Conservation (phyloP, 2,888 invertebrate species). For the Lysandra coridon region DNA sequence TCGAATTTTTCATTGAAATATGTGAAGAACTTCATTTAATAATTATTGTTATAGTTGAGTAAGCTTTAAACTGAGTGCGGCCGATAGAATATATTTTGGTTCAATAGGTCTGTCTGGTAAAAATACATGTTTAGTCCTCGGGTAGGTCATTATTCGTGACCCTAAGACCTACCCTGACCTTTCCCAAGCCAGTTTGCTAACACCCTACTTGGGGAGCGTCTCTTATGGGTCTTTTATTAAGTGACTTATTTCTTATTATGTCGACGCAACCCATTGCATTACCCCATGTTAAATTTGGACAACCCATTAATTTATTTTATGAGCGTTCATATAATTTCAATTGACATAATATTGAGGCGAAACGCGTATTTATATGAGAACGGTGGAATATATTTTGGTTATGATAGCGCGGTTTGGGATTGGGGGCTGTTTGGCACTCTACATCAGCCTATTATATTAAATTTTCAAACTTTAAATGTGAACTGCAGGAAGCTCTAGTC, state of each 20-base stretch:
- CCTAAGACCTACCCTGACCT: slow-evolving; percentile 43
- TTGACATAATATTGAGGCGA: not conserved
- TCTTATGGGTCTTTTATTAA: slow-evolving; percentile 10
- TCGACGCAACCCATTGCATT: not conserved
- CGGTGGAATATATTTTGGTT: too few species aligned
- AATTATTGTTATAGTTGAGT: too few species aligned
- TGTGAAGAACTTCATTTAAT: too few species aligned
- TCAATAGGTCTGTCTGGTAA: not conserved
- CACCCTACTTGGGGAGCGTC: slow-evolving; percentile 37
- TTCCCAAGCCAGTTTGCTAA: slow-evolving; percentile 45
- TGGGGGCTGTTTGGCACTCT: too few species aligned
- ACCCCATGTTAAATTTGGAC: slow-evolving; percentile 9
- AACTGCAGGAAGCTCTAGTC: too few species aligned
- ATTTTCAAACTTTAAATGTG: too few species aligned
- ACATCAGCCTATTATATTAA: too few species aligned
- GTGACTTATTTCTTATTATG: slow-evolving; percentile 22
- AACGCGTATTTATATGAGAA: slow-evolving; percentile 1
- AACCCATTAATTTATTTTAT: slow-evolving; percentile 14
- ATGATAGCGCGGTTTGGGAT: not conserved
- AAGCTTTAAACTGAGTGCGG: too few species aligned
- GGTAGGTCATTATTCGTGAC: not conserved
- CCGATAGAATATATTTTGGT: too few species aligned
- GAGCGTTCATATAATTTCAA: not conserved
- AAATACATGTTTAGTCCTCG: not conserved
- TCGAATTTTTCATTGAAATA: too few species aligned